Evolutionary conservation across 2,797 vertebrate genomes (phyloP).

Genomic region (Ctenosaura bakeri): DNA sequence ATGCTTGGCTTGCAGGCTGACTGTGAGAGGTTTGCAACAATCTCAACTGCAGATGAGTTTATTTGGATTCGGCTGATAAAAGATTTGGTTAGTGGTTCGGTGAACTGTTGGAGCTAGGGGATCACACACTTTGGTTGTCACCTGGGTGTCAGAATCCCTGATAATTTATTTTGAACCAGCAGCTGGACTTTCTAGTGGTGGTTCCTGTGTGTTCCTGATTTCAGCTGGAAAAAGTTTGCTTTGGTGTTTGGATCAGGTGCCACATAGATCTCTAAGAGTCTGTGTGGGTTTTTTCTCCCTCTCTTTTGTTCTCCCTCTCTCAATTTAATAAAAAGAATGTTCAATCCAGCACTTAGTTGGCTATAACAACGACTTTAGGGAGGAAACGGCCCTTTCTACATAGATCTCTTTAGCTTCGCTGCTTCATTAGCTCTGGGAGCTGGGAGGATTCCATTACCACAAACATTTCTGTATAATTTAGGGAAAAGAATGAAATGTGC

Average conservation of each 20-base stretch:
- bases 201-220: background rate
- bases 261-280: constrained; percentile 81
- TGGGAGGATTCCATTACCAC: constrained; percentile 84
- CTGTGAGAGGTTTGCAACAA: too few relatives aligned
- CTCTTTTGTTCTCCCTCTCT: background rate
- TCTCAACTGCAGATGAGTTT: background rate
- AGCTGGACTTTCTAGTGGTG: background rate
- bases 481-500: constrained; percentile 76
- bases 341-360: constrained; percentile 89
- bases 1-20: background rate
- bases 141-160: background rate
- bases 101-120: too few relatives aligned
- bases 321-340: constrained; percentile 75
- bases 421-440: constrained; percentile 88
- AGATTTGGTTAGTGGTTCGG: background rate
- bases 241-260: background rate
- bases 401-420: constrained; percentile 76
- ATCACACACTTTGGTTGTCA: background rate
- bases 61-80: background rate
- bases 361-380: constrained; percentile 96
- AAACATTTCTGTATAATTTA: constrained; percentile 88
- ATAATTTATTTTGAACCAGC: background rate
- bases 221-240: background rate
- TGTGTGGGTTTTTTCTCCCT: constrained; percentile 76
- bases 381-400: constrained; percentile 81